Percentiles rank a stretch among this genome's conserved stretches.
Conservation (phyloP, 2,797 vertebrate genomes). For the Cyclopterus lumpus region DNA sequence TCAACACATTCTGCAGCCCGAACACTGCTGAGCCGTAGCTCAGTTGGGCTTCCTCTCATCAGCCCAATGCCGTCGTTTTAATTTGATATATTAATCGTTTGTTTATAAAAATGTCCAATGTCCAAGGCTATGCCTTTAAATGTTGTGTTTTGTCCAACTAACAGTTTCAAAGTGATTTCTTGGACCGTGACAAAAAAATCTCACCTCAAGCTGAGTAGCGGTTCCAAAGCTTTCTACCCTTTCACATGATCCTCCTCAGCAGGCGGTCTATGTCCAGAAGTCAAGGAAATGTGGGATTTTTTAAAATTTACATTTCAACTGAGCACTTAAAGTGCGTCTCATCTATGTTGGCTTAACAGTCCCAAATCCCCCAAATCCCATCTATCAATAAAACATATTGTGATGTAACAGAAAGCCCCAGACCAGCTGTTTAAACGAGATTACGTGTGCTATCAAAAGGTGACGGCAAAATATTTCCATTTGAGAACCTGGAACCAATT, state of each 20-base stretch:
- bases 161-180: background rate
- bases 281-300: background rate
- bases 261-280: background rate
- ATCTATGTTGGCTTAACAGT: background rate
- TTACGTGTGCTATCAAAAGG: background rate
- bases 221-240: background rate
- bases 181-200: background rate
- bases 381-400: background rate
- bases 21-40: background rate
- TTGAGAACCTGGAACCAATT: background rate
- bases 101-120: too few relatives aligned
- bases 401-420: background rate
- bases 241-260: background rate
- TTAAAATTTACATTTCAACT: background rate
- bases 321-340: background rate
- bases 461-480: background rate
- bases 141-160: background rate
- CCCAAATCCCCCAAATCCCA: background rate
- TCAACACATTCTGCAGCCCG: conserved; percentile 23
- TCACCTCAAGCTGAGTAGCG: background rate
- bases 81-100: background rate
- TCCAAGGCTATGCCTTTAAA: background rate
- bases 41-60: background rate
- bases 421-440: background rate
- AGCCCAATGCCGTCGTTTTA: background rate